phyloP scores from a whole-genome alignment of 2,113 vertebrate genomes.

The Zapornia atra region DNA sequence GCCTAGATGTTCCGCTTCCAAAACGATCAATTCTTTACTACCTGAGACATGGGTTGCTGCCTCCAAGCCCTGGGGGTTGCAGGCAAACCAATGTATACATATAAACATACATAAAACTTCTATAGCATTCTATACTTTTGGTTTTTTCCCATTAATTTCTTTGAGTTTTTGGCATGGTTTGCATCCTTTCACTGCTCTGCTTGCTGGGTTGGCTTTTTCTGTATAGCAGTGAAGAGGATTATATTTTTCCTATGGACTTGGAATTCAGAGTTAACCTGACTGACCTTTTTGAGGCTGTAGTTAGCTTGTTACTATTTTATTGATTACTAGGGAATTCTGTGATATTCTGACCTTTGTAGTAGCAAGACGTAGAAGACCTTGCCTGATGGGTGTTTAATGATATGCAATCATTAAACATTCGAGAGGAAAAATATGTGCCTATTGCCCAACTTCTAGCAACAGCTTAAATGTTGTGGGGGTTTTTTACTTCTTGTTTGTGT shows the following conservation, averaged over 20 bases:
- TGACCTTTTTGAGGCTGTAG: not conserved
- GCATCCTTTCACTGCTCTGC: not conserved
- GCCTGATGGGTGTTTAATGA: not conserved
- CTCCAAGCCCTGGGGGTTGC: no score
- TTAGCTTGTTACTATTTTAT: not conserved
- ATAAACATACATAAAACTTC: no score
- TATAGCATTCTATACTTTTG: not conserved
- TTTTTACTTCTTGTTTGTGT: not conserved
- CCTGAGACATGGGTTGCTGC: rapidly evolving
- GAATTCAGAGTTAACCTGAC: not conserved
- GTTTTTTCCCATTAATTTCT: not conserved
- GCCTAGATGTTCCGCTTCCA: not conserved
- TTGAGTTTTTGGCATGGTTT: not conserved
- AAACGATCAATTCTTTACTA: not conserved
- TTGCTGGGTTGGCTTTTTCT: not conserved
- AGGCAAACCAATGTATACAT: no score
- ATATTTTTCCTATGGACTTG: not conserved
- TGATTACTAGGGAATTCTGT: not conserved
- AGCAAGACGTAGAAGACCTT: not conserved
- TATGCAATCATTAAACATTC: not conserved
- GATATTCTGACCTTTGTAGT: not conserved
- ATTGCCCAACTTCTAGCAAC: not conserved
- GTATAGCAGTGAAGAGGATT: not conserved
- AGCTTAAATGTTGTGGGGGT: not conserved
- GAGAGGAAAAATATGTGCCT: not conserved